Base-by-base conservation (phyloP, 2,797 vertebrate species). In the Onychomys arenicola region DNA sequence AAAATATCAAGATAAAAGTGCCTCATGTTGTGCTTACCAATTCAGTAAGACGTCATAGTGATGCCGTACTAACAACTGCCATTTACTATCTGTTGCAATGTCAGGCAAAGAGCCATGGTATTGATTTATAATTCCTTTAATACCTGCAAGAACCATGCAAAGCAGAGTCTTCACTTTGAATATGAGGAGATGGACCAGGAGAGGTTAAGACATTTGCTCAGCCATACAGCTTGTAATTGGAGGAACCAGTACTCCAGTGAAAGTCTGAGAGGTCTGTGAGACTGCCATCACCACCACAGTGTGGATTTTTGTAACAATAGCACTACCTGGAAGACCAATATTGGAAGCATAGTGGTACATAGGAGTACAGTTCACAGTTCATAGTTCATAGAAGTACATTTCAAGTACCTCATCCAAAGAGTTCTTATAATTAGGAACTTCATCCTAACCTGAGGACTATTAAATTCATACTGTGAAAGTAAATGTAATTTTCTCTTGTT, bases 151-250 rank as follows among this genome's bases (percentile, higher is more conserved):
- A 85, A 76, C 57, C 89, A 91, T 27, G 34, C 55, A 85, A 96
- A 83, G n/a, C 55, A 95, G 85, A 76, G 90, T 55, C 43, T 57
- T 85, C 25, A 90, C 49, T 78, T 80, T 89, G 81, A 77, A 92
- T 32, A 93, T 67, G 59, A 94, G 49, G 65, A 93, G 95, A 82
- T 52, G 87, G 52, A 90, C 6, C 17, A 76, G 71, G 29, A 43
- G 71, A 95, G 43, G 19, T 94, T 65, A 93, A 93, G 90, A 95
- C 87, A 95, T 88, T 46, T 69, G 6, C 59, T 95, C 52, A 95
- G 32, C 94, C 59, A 86, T 6, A 23, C 57, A 85, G n/a, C 57
- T 55, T 27, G 52, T 82, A 88, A 91, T 4, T 49, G 63, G 89
- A 91, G 21, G 49, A 89, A 63, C n/a, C 59, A 75, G 55, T 13